Percentiles rank a stretch among this genome's conserved stretches.
These are phyloP conservation scores for Pantala flavescens DNA, from an alignment of 1,140 invertebrate species.

Conservation along the genomic window DNA sequence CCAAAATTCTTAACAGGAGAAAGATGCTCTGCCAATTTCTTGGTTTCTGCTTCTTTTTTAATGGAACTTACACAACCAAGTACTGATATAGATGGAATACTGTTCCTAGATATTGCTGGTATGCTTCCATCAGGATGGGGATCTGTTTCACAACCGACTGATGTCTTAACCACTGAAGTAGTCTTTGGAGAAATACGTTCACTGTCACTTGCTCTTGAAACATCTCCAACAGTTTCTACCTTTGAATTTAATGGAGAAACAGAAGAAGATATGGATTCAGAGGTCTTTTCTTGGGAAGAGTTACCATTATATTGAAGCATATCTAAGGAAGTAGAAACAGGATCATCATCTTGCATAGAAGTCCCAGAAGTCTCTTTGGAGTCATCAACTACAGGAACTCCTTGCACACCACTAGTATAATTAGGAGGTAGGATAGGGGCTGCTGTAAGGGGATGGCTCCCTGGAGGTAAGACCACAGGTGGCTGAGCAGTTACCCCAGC, in stretches of 20 bases:
- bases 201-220: background rate
- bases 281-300: too few relatives aligned
- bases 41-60: background rate
- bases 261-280: too few relatives aligned
- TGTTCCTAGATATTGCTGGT: background rate
- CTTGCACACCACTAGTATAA: background rate
- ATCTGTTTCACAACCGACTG: background rate
- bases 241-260: too few relatives aligned
- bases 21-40: background rate
- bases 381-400: background rate
- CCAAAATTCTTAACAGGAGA: background rate
- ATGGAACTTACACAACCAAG: background rate
- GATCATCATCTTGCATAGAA: background rate
- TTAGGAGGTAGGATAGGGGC: background rate
- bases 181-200: background rate
- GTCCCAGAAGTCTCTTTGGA: background rate
- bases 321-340: background rate
- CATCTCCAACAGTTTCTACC: too few relatives aligned
- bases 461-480: constrained; percentile 26
- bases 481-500: constrained; percentile 23
- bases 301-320: too few relatives aligned
- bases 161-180: background rate
- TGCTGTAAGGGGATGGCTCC: constrained; percentile 19
- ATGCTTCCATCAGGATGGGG: background rate
- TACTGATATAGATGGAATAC: background rate